Percentiles rank a stretch among this genome's conserved stretches.
Evolutionary conservation across 2,797 vertebrate species (phyloP).

Genomic region (Varecia variegata): DNA sequence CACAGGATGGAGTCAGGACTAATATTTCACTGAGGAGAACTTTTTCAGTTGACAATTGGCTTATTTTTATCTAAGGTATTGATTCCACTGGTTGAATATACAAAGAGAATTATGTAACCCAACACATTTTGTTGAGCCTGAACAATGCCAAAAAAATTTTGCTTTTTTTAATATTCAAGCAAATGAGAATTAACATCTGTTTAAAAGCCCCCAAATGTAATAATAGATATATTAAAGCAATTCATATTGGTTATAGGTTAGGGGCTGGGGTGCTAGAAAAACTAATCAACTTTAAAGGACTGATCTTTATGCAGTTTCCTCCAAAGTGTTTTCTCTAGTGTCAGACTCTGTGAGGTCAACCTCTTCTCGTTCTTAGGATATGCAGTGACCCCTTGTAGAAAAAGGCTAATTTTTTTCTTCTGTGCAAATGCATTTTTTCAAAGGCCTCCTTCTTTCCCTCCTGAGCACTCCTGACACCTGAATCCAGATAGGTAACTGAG

Average conservation of each 20-base stretch:
- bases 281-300: neutral
- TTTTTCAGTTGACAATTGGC: neutral
- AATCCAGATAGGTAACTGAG: neutral
- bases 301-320: neutral
- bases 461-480: neutral
- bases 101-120: neutral
- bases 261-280: neutral
- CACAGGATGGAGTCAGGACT: neutral
- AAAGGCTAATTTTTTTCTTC: neutral
- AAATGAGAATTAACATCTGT: neutral
- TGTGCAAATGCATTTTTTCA: neutral
- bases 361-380: neutral
- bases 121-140: neutral
- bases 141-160: neutral
- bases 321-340: neutral
- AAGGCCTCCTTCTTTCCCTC: neutral
- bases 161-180: slow-evolving; percentile 14
- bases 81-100: neutral
- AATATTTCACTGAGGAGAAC: neutral
- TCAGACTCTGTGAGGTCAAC: neutral
- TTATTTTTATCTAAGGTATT: neutral
- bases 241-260: neutral
- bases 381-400: neutral
- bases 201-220: neutral
- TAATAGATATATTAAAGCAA: neutral